These are phyloP conservation scores for Gavia stellata DNA, from an alignment of 2,113 vertebrate species.

Conservation along the genomic window DNA sequence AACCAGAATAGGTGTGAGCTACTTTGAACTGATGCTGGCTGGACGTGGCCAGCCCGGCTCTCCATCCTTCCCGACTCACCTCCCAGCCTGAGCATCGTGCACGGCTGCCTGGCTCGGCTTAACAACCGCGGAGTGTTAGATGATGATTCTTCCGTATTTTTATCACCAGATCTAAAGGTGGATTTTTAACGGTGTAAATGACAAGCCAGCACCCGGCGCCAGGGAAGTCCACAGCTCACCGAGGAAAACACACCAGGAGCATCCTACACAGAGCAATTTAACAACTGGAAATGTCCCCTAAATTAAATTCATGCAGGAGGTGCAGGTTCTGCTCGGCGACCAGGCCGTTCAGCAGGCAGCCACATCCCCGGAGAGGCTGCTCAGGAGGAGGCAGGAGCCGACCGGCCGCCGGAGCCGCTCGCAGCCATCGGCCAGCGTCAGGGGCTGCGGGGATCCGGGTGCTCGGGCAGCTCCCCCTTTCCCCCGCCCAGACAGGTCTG, in stretches of 20 bases:
- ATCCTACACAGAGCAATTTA: neutral
- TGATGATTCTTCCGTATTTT: neutral
- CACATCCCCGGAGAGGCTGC: neutral
- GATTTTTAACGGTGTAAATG: neutral
- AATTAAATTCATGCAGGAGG: no score
- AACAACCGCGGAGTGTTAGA: neutral
- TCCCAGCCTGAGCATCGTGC: accelerated
- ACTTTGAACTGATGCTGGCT: neutral
- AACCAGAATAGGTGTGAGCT: neutral
- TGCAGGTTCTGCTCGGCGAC: neutral
- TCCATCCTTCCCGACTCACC: neutral
- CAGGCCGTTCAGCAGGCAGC: neutral
- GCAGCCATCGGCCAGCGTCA: neutral
- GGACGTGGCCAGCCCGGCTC: accelerated
- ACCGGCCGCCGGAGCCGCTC: neutral
- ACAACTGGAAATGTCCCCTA: neutral
- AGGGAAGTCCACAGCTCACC: neutral
- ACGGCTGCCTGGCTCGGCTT: accelerated
- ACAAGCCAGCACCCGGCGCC: neutral
- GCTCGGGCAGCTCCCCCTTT: neutral
- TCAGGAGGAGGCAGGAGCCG: neutral
- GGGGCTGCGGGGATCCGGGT: neutral
- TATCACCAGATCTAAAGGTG: neutral
- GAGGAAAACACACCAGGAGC: neutral
- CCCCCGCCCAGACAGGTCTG: no score